Base-by-base conservation (phyloP, 2,113 vertebrate genomes). In the Rhegmatorhina hoffmannsi region DNA sequence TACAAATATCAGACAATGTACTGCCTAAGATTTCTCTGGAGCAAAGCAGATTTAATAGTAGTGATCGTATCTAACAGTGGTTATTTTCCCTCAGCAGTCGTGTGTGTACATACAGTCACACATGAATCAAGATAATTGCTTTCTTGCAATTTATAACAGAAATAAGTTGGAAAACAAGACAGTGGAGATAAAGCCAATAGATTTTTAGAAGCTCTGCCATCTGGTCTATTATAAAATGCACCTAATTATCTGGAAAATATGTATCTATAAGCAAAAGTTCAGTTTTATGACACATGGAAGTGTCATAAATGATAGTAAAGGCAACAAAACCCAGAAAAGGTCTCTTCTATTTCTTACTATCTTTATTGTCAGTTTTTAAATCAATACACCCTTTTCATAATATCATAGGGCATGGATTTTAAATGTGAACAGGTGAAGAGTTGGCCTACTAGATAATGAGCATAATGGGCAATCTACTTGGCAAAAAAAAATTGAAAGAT, bases 41-140 rank as follows among this genome's bases (percentile, higher is more conserved):
- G 43, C 6, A 80, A 84, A 88, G 34, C 7, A 80, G 8, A 44
- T 85, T 91, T 70, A 88, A 60, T 53, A 74, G 4, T 14, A 63
- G 6, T 47, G 68, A 33, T 74, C 77, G 1, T 70, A 80, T 63
- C 75, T 73, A 91, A 58, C 17, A 38, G 46, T 36, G 72, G 53
- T 49, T 83, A 33, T 52, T 79, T 92, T 84, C 28, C 44, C 31
- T 33, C 56, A 75, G 49, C 9, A 89, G 44, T 68, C 47, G 55
- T 2, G 0, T 52, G 53, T 43, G 8, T 29, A 52, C 68, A 16
- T 31, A 60, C 4, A 69, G n/a, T 43, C 55, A 77, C 11, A 34
- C 43, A 74, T 77, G 86, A 93, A 92, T 90, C 88, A 86, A 84
- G 56, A 55, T 60, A 92, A 90, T 87, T 52, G 15, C 75, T 90